Conservation (phyloP, 2,888 invertebrate genomes). For the Lydus trimaculatus region DNA sequence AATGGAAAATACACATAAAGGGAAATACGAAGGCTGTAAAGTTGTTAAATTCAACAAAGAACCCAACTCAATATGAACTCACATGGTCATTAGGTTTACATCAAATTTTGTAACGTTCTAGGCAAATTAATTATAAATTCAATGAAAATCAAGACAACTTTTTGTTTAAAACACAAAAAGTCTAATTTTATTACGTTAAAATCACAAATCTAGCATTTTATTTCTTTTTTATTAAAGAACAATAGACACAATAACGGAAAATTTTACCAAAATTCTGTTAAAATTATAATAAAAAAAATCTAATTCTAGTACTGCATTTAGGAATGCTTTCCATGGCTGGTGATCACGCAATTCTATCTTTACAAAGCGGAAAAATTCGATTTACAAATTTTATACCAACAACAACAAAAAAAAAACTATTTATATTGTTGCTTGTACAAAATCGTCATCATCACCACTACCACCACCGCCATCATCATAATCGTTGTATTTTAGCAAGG, state of each 20-base stretch:
- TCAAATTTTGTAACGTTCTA: too few species aligned
- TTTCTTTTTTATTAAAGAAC: background rate
- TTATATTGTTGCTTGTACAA: background rate
- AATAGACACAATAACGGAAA: background rate
- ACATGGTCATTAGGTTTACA: too few species aligned
- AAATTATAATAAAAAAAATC: background rate
- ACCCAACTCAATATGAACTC: too few species aligned
- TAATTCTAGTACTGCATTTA: background rate
- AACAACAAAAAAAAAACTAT: background rate
- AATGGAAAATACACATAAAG: too few species aligned
- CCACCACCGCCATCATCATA: background rate
- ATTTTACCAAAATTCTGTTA: background rate
- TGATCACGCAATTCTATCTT: background rate
- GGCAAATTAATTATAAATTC: too few species aligned
- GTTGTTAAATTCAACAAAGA: too few species aligned
- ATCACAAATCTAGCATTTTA: background rate
- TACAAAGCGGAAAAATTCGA: constrained; percentile 5
- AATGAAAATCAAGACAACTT: too few species aligned
- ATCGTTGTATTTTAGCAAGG: background rate
- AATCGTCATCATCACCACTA: background rate
- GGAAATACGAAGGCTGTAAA: too few species aligned
- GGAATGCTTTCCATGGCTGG: background rate
- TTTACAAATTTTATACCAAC: background rate
- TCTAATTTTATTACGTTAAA: background rate
- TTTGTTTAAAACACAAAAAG: too few species aligned